Percentiles rank a stretch among this genome's conserved stretches.
Evolutionary conservation across 2,113 vertebrate genomes (phyloP).

Genomic region (Hydropotes inermis): DNA sequence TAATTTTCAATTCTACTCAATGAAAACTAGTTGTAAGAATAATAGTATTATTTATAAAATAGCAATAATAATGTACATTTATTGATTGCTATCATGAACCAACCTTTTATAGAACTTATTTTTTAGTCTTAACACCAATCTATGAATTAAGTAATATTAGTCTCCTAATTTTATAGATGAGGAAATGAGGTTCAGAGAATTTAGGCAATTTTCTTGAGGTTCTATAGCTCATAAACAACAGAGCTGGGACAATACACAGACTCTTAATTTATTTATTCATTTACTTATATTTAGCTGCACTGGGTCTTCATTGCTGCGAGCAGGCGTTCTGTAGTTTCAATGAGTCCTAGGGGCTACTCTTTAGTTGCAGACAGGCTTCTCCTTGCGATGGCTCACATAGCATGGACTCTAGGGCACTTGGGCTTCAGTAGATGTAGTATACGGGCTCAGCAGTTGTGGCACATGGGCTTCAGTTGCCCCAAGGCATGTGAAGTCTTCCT

Average conservation of each 20-base stretch:
- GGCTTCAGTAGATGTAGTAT: neutral
- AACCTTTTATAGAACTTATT: neutral
- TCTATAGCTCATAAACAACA: neutral
- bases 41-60: neutral
- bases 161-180: neutral
- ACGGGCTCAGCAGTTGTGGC: neutral
- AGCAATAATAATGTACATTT: neutral
- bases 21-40: neutral
- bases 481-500: neutral
- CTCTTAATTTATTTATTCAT: neutral
- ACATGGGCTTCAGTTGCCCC: neutral
- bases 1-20: neutral
- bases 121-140: neutral
- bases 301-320: neutral
- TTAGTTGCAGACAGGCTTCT: neutral
- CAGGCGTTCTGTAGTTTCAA: neutral
- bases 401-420: neutral
- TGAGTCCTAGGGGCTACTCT: neutral
- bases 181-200: neutral
- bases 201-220: neutral
- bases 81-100: neutral
- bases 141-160: neutral
- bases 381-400: rapidly evolving
- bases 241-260: neutral
- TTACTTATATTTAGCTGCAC: neutral